phyloP scores from a whole-genome alignment of 2,888 invertebrate genomes.

The Volucella bombylans region DNA sequence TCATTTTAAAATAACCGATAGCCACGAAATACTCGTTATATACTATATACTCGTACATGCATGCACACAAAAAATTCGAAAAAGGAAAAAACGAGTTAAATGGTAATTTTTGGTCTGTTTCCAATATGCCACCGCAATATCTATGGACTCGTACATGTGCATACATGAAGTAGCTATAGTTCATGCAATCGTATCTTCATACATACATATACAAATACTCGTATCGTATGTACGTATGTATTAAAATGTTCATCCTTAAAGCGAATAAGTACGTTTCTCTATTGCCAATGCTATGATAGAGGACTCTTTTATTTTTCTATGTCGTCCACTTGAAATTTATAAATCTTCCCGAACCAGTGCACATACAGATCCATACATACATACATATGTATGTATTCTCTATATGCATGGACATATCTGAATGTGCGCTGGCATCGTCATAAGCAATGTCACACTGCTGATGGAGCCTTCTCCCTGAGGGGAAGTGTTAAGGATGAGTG shows the following conservation, averaged over 20 bases:
- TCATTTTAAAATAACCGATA: constrained; percentile 20
- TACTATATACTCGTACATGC: constrained; percentile 2
- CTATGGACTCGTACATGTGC: too few species aligned
- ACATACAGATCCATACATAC: neutral
- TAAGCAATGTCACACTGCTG: too few species aligned
- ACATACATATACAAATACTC: neutral
- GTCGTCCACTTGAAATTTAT: constrained; percentile 48
- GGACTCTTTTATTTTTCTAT: constrained; percentile 10
- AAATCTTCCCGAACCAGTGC: constrained; percentile 30
- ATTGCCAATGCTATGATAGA: constrained; percentile 14
- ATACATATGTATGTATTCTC: too few species aligned
- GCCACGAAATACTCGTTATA: constrained; percentile 9
- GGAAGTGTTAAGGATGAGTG: constrained; percentile 39
- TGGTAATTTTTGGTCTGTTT: constrained; percentile 20
- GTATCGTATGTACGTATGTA: neutral
- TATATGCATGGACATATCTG: neutral
- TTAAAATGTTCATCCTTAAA: constrained; percentile 12
- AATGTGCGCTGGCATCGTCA: neutral
- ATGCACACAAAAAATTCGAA: constrained; percentile 9
- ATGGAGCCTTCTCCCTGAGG: constrained; percentile 12
- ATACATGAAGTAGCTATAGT: too few species aligned
- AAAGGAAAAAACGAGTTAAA: neutral
- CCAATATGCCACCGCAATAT: too few species aligned
- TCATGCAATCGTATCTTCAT: neutral
- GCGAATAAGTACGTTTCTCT: constrained; percentile 3